Percentiles rank a stretch among this genome's conserved stretches.
These are phyloP conservation scores for Psittacula derbiana DNA, from an alignment of 2,797 vertebrate species.

Conservation along the genomic window DNA sequence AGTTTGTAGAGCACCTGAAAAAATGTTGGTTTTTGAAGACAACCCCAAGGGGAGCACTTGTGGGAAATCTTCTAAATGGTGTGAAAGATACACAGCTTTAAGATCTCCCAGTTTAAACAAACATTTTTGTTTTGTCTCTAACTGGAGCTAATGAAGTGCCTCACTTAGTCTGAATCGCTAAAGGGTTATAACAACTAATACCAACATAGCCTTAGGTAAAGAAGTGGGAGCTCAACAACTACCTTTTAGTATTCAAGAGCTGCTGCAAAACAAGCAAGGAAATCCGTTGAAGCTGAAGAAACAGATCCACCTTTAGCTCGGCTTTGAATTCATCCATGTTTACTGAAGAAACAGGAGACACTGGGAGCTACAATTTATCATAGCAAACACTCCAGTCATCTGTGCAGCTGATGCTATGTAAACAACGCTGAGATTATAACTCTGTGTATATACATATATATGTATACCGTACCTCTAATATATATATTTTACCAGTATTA, in stretches of 20 bases:
- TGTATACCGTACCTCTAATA: too few relatives aligned
- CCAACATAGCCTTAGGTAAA: conserved; percentile 62
- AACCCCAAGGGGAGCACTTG: conserved; percentile 29
- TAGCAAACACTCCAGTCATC: not conserved
- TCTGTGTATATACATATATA: not conserved
- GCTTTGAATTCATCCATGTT: not conserved
- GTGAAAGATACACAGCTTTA: conserved; percentile 46
- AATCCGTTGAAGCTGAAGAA: conserved; percentile 27
- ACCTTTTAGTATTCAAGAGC: conserved; percentile 51
- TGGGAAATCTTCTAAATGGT: conserved; percentile 59
- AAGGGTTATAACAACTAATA: conserved; percentile 67
- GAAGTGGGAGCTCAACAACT: conserved; percentile 23
- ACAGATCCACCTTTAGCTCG: conserved; percentile 6
- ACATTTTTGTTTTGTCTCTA: conserved; percentile 65
- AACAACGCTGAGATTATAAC: not conserved
- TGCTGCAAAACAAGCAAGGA: conserved; percentile 37
- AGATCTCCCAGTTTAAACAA: conserved; percentile 64
- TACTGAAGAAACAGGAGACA: not conserved
- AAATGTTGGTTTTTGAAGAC: conserved; percentile 51
- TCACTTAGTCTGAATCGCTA: conserved; percentile 54
- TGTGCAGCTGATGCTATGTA: not conserved
- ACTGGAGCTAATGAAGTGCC: conserved; percentile 61
- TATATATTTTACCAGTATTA: not conserved
- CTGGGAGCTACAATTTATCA: not conserved
- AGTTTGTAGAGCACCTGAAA: conserved; percentile 41